Conservation (phyloP, 2,113 vertebrate species). For the Mesocricetus auratus region DNA sequence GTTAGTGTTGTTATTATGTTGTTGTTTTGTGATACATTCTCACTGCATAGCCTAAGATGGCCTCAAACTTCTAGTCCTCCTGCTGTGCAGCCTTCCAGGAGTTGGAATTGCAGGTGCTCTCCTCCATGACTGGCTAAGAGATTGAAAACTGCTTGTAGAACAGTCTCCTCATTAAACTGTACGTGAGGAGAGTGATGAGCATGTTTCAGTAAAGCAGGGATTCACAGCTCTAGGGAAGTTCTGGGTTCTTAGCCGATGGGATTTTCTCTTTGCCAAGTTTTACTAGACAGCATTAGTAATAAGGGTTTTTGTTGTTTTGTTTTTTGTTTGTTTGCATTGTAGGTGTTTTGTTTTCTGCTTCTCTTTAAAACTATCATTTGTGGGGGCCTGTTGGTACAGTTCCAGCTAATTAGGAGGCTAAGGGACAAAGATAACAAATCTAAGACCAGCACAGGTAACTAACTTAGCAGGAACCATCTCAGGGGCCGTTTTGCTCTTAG, state of each 20-base stretch:
- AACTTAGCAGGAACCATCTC: background rate
- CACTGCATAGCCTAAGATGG: background rate
- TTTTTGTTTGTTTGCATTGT: background rate
- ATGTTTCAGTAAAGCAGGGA: constrained; percentile 23
- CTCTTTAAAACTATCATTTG: background rate
- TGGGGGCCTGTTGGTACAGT: background rate
- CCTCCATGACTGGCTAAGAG: background rate
- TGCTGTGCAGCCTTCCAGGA: background rate
- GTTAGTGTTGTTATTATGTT: background rate
- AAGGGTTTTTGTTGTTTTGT: background rate
- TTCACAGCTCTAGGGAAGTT: background rate
- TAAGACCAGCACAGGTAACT: background rate
- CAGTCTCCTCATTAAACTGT: background rate
- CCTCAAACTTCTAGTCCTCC: background rate
- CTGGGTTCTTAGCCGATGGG: background rate
- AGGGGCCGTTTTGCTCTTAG: background rate
- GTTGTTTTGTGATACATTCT: background rate
- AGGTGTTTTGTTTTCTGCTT: background rate
- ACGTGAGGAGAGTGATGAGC: background rate
- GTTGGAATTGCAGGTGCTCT: background rate
- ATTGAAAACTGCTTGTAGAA: constrained; percentile 3
- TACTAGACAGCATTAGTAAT: background rate
- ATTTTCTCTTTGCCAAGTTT: constrained; percentile 1
- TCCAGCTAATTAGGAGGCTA: background rate
- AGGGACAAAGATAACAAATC: background rate